Percentiles rank a stretch among this genome's conserved stretches.
These are phyloP conservation scores for Bellardia bayeri DNA, from an alignment of 2,888 invertebrate genomes.

Conservation along the genomic window DNA sequence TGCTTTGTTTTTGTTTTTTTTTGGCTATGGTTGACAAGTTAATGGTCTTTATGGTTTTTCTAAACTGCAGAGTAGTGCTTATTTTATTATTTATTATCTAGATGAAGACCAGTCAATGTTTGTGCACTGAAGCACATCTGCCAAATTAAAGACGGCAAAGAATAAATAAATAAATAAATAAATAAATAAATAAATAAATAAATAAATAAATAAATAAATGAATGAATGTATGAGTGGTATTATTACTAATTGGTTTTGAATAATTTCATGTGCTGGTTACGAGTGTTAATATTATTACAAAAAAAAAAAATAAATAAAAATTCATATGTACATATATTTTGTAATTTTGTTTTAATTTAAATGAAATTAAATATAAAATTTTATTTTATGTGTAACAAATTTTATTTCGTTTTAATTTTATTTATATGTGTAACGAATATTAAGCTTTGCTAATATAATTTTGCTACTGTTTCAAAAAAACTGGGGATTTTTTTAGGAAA, in stretches of 20 bases:
- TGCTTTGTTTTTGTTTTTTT: background rate
- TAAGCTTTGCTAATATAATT: too few relatives aligned
- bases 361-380: slow-evolving; percentile 2
- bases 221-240: background rate
- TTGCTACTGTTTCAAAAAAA: too few relatives aligned
- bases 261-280: slow-evolving; percentile 1
- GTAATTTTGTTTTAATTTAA: slow-evolving; percentile 7
- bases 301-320: background rate
- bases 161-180: slow-evolving; percentile 7
- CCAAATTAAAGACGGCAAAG: slow-evolving; percentile 44
- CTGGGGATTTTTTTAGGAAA: too few relatives aligned
- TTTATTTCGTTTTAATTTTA: background rate
- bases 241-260: slow-evolving; percentile 44
- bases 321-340: background rate
- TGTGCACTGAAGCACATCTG: slow-evolving; percentile 56
- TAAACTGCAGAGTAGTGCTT: background rate
- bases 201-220: slow-evolving; percentile 9
- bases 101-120: slow-evolving; percentile 33
- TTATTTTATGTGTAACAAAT: background rate
- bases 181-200: too few relatives aligned
- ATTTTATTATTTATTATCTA: slow-evolving; percentile 33
- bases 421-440: background rate
- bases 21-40: slow-evolving; percentile 54
- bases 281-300: background rate
- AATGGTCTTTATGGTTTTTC: slow-evolving; percentile 51